Percentiles rank a stretch among this genome's conserved stretches.
phyloP scores from a whole-genome alignment of 2,797 vertebrate species.

The Sebastes nivosus region DNA sequence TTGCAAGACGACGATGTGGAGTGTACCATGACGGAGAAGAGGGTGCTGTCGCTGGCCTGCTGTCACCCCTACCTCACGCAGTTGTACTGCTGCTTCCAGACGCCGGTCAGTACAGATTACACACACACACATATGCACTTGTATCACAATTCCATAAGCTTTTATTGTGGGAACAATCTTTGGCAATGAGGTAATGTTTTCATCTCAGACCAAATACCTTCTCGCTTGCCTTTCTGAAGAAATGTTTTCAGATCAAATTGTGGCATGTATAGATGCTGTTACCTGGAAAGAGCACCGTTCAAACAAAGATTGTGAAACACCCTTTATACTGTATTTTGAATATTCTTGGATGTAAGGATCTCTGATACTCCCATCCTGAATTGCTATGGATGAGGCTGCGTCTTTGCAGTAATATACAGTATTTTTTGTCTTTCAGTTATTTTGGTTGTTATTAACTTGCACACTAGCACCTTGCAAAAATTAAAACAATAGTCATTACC shows the following conservation, averaged over 20 bases:
- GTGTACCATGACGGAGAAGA: conserved; percentile 97
- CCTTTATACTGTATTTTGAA: not conserved
- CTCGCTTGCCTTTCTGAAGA: not conserved
- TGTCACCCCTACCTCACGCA: conserved; percentile 97
- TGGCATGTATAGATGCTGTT: not conserved
- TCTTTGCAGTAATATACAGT: not conserved
- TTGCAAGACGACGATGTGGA: conserved; percentile 98
- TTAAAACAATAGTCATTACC: not conserved
- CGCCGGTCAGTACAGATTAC: conserved; percentile 82
- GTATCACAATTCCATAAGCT: not conserved
- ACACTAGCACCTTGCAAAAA: not conserved
- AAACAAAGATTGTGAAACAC: not conserved
- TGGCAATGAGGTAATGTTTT: not conserved
- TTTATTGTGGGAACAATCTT: not conserved
- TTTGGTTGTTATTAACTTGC: not conserved
- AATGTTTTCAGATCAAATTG: not conserved
- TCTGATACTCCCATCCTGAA: not conserved
- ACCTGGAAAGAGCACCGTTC: not conserved
- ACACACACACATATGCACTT: not conserved
- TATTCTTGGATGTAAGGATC: not conserved
- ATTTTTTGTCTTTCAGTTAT: not conserved
- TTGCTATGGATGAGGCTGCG: not conserved
- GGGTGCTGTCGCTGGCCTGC: conserved; percentile 91
- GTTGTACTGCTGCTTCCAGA: conserved; percentile 97
- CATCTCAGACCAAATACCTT: not conserved